Evolutionary conservation across 2,113 vertebrate genomes (phyloP).

Genomic region (Coptodon rendalli): DNA sequence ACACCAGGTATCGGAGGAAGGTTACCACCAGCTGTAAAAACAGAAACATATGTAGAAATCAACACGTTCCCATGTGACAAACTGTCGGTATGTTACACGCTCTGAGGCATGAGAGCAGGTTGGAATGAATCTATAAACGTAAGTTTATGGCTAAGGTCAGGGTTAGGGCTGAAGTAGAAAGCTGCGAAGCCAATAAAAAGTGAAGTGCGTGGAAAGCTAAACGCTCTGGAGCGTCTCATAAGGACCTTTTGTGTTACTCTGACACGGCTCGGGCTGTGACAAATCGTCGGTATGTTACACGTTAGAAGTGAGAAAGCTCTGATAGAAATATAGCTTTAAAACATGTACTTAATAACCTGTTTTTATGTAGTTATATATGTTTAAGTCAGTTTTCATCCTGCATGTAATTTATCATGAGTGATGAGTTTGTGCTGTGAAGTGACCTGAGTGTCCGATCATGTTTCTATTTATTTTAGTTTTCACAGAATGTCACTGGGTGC

Average conservation of each 20-base stretch:
- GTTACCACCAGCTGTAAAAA: accelerated
- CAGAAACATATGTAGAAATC: not conserved
- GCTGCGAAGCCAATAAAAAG: accelerated
- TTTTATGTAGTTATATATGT: not conserved
- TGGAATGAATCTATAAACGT: no score
- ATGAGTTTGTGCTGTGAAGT: not conserved
- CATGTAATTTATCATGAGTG: not conserved
- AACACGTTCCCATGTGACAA: accelerated
- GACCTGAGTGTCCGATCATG: not conserved
- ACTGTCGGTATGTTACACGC: not conserved
- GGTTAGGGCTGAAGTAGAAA: no score
- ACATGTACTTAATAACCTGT: not conserved
- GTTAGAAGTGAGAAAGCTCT: accelerated
- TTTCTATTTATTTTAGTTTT: not conserved
- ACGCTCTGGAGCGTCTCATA: no score
- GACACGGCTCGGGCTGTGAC: no score
- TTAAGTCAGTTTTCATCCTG: not conserved
- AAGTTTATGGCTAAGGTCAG: no score
- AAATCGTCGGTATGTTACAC: not conserved
- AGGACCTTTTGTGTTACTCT: no score
- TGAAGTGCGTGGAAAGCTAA: no score
- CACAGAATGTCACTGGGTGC: not conserved
- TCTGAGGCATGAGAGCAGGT: no score
- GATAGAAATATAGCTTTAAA: not conserved
- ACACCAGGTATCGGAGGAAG: not conserved